phyloP scores from a whole-genome alignment of 1,140 invertebrate species.

The Rhynchophorus ferrugineus region DNA sequence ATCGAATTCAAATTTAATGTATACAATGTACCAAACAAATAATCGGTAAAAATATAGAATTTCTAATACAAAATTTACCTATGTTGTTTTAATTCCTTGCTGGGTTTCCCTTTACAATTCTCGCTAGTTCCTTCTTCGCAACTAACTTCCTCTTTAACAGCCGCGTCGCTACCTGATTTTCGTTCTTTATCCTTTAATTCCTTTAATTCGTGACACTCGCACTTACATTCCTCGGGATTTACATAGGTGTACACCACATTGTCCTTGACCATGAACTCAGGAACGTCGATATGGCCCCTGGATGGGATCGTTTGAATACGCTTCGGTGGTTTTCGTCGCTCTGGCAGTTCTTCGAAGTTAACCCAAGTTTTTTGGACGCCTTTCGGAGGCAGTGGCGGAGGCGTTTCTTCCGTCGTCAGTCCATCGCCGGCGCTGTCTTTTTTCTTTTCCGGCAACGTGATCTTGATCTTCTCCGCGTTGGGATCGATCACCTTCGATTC shows the following conservation, averaged over 20 bases:
- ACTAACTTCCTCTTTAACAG: not conserved
- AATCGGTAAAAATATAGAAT: too few species aligned
- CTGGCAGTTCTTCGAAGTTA: conserved; percentile 77
- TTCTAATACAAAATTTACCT: not conserved
- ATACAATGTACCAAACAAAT: too few species aligned
- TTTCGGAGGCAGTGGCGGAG: conserved; percentile 46
- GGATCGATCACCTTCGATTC: conserved; percentile 15
- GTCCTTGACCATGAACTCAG: conserved; percentile 33
- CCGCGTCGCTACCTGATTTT: not conserved
- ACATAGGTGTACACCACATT: conserved; percentile 64
- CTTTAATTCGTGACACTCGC: conserved; percentile 66
- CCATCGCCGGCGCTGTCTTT: conserved; percentile 45
- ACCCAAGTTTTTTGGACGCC: conserved; percentile 58
- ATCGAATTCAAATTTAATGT: too few species aligned
- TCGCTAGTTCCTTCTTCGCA: not conserved
- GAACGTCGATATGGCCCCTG: conserved; percentile 37
- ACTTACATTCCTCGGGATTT: conserved; percentile 74
- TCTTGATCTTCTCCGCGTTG: conserved; percentile 57
- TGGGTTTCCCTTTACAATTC: not conserved
- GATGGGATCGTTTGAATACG: conserved; percentile 69
- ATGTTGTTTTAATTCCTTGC: not conserved
- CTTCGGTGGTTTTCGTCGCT: conserved; percentile 67
- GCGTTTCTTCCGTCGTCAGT: conserved; percentile 28
- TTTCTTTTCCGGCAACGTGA: conserved; percentile 51
- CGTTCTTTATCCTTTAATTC: conserved; percentile 17